A percentile compares a stretch with the other conserved stretches of the same genome.
These are phyloP conservation scores for Blennius ocellaris DNA, from an alignment of 2,113 vertebrate genomes.

Conservation along the genomic window DNA sequence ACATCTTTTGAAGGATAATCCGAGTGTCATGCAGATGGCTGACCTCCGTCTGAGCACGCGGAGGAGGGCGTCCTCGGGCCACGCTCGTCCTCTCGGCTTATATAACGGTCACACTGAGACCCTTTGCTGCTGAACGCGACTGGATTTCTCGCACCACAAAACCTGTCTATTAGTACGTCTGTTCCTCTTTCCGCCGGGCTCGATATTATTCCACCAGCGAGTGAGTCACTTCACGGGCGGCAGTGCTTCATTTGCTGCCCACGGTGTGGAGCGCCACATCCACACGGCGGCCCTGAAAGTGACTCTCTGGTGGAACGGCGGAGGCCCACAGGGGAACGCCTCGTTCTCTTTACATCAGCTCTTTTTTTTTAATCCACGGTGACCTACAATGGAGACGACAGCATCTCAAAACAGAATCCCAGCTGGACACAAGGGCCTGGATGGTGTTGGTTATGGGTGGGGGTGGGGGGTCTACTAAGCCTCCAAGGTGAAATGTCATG, in stretches of 20 bases:
- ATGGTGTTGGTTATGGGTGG: too few relatives aligned
- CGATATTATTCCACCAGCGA: neutral
- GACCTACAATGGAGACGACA: conserved; percentile 8
- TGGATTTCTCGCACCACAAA: too few relatives aligned
- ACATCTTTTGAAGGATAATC: neutral
- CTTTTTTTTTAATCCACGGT: conserved; percentile 11
- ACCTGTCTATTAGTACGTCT: too few relatives aligned
- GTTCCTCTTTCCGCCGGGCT: too few relatives aligned
- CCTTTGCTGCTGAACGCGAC: neutral
- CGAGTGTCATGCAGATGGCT: conserved; percentile 10
- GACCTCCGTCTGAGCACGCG: conserved; percentile 2
- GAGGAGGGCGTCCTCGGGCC: conserved; percentile 39
- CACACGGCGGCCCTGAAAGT: neutral
- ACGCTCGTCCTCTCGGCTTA: conserved; percentile 49
- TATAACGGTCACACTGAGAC: conserved; percentile 52
- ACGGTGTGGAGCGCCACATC: neutral
- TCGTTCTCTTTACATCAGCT: conserved; percentile 38
- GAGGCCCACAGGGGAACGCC: conserved; percentile 10
- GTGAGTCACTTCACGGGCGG: conserved; percentile 49
- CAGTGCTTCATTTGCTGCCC: neutral
- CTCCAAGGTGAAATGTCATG: too few relatives aligned
- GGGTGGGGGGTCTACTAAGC: too few relatives aligned
- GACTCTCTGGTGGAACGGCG: neutral
- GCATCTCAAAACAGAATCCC: neutral
- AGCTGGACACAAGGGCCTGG: neutral